A percentile compares a stretch with the other conserved stretches of the same genome.
Conservation (phyloP, 2,888 invertebrate genomes). For the Pristionchus entomophagus region DNA sequence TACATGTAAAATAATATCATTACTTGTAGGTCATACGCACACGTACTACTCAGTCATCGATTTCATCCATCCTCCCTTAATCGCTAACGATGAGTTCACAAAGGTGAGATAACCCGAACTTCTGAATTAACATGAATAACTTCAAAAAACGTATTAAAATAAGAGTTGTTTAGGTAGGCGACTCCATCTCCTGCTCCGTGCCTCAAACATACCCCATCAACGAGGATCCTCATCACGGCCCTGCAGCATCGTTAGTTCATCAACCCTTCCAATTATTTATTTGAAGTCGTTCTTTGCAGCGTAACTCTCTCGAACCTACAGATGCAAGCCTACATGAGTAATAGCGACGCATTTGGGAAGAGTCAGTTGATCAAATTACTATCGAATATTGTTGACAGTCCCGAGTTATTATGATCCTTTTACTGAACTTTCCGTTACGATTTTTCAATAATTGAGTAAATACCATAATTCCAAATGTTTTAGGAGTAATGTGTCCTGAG, state of each 20-base stretch:
- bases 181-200: conserved; percentile 58
- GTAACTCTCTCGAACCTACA: too few relatives aligned
- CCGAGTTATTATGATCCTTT: too few relatives aligned
- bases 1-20: neutral
- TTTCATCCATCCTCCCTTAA: conserved; percentile 25
- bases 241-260: conserved; percentile 54
- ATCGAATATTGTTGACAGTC: too few relatives aligned
- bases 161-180: neutral
- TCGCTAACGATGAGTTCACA: conserved; percentile 54
- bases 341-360: too few relatives aligned
- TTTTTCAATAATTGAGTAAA: too few relatives aligned
- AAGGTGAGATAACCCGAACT: neutral
- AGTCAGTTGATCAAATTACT: too few relatives aligned
- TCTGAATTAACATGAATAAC: neutral
- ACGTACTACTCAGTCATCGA: conserved; percentile 42
- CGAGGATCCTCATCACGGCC: conserved; percentile 52
- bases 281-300: too few relatives aligned
- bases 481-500: too few relatives aligned
- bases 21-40: conserved; percentile 36
- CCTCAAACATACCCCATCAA: conserved; percentile 62
- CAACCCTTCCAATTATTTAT: neutral
- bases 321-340: too few relatives aligned
- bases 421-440: too few relatives aligned
- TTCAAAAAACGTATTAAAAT: neutral
- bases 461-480: too few relatives aligned